Base-by-base conservation (phyloP, 1,140 invertebrate genomes). In the Formica exsecta region DNA sequence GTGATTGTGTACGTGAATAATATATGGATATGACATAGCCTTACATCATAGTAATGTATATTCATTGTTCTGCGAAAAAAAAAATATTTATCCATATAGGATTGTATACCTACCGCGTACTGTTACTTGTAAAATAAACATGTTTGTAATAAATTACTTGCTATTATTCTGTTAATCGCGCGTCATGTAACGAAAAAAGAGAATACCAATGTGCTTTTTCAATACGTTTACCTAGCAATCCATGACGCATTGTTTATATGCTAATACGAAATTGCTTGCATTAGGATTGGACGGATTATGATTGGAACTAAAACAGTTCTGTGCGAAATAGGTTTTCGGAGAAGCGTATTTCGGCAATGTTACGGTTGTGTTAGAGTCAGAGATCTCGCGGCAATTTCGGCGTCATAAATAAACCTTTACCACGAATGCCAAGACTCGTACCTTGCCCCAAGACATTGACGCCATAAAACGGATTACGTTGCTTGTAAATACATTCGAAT, bases 111-210 rank as follows among this genome's bases (percentile, higher is more conserved):
- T 65, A 76, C 44, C 29, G 51, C 38, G 61, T 61, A 92, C 87
- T 88, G 91, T 91, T 92, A 92, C 74, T 91, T 92, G 89, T 91
- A 89, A 90, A 88, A 91, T 92, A 91, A 92, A 92, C 76, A 85
- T 36, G 77, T 92, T 92, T 92, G 86, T 92, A 92, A 91, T 90
- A 92, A 91, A 68, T 59, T n/a, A 25, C 22, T 51, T 62, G 11
- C n/a, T 11, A 32, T 57, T 61, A 25, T 48, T 62, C 2, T 25
- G 29, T 44, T 54, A 57, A 3, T 71, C 36, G 8, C 65, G 9
- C 29, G 32, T 19, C 11, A 22, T 32, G 7, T 22, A 22, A 41
- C 0, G 22, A 41, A 22, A 44, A 38, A 51, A 11, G 5, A 19
- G 51, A 73, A 11, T 32, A 32, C 11, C n/a, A 41, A 44, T 19